Evolutionary conservation across 2,113 vertebrate species (phyloP).

Genomic region (Passerina amoena): DNA sequence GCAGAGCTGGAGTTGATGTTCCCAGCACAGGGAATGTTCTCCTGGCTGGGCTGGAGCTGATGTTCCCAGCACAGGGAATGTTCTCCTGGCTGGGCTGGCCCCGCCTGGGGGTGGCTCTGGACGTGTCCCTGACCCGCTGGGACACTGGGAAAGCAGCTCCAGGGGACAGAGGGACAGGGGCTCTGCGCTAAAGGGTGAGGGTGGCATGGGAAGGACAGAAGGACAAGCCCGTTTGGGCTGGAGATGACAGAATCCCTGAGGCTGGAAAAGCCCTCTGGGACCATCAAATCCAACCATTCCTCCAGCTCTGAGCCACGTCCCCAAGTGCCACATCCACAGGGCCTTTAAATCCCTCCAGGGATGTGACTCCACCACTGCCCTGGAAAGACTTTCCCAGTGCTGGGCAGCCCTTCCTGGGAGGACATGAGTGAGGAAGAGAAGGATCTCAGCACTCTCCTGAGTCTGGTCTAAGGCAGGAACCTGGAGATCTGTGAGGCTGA

Average conservation of each 20-base stretch:
- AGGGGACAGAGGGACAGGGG: neutral
- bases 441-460: neutral
- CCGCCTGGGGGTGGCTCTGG: neutral
- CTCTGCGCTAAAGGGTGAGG: neutral
- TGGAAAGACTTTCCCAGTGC: neutral
- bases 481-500: neutral
- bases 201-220: neutral
- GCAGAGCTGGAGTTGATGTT: too few species aligned
- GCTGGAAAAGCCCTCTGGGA: neutral
- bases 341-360: neutral
- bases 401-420: neutral
- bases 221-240: neutral
- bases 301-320: neutral
- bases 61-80: neutral
- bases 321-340: neutral
- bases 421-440: neutral
- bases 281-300: neutral
- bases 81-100: neutral
- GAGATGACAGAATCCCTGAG: neutral
- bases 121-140: neutral
- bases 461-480: neutral
- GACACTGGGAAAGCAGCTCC: neutral
- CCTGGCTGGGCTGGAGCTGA: neutral
- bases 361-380: neutral
- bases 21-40: too few species aligned